These are phyloP conservation scores for Clytia hemisphaerica DNA, from an alignment of 30 jellyfish, hydroid and myxozoan genomes.

Conservation along the genomic window DNA sequence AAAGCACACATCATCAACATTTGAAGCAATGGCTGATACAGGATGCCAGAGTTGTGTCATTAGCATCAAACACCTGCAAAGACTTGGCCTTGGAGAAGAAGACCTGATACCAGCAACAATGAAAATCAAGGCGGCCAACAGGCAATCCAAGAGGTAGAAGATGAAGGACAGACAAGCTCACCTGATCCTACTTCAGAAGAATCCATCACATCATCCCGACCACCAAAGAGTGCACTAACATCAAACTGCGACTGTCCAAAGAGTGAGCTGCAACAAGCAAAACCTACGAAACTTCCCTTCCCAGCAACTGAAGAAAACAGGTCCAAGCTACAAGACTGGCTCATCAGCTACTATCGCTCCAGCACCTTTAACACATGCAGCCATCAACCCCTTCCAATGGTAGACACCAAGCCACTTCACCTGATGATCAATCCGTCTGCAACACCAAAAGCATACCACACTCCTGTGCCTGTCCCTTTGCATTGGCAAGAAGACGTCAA, in stretches of 20 bases:
- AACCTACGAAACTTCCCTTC: constrained; percentile 23
- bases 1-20: background rate
- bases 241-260: constrained; percentile 8
- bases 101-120: constrained; percentile 12
- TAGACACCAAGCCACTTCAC: background rate
- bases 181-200: background rate
- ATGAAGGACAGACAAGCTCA: background rate
- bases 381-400: background rate
- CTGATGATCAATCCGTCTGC: background rate
- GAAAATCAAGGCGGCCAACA: constrained; percentile 2
- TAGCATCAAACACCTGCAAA: no score
- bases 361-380: constrained; percentile 11
- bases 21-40: background rate
- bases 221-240: constrained; percentile 5
- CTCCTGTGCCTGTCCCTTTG: constrained; percentile 10
- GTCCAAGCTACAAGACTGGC: background rate
- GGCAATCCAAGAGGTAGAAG: constrained; percentile 8
- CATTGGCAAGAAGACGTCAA: constrained; percentile 17
- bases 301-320: background rate
- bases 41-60: constrained; percentile 13
- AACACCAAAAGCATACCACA: constrained; percentile 3
- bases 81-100: constrained; percentile 1
- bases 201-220: background rate
- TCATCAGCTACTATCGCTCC: constrained; percentile 8
- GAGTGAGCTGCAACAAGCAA: constrained; percentile 10